phyloP scores from a whole-genome alignment of 2,888 invertebrate species.

The Chirona hameri region DNA sequence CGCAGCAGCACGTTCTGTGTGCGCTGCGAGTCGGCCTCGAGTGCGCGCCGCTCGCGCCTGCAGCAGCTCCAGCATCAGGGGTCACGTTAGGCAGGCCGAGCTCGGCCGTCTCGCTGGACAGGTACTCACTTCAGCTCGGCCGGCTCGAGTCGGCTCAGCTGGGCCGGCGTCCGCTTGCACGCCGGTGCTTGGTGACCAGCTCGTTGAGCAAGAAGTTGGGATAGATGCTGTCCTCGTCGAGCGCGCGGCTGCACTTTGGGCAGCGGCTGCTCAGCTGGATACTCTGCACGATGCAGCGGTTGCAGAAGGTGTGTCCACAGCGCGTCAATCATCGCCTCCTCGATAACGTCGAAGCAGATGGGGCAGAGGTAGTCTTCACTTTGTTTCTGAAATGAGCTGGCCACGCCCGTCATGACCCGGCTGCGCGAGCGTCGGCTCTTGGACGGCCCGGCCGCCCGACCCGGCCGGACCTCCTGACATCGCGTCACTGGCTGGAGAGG shows the following conservation, averaged over 20 bases:
- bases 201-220: constrained; percentile 84
- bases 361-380: constrained; percentile 58
- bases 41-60: constrained; percentile 70
- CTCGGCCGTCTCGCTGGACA: constrained; percentile 51
- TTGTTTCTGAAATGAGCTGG: constrained; percentile 37
- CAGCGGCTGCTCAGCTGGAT: constrained; percentile 66
- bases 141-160: constrained; percentile 36
- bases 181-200: constrained; percentile 64
- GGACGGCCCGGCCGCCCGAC: constrained; percentile 29
- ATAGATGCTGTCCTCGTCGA: constrained; percentile 65
- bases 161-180: constrained; percentile 32
- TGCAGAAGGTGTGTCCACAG: constrained; percentile 91
- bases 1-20: constrained; percentile 76
- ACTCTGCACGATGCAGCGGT: constrained; percentile 68
- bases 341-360: constrained; percentile 82
- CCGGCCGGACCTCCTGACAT: constrained; percentile 30
- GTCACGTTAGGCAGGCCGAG: constrained; percentile 79
- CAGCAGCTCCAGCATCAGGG: constrained; percentile 74
- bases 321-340: constrained; percentile 85
- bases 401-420: constrained; percentile 37
- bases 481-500: neutral
- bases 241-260: constrained; percentile 73
- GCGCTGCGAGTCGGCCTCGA: constrained; percentile 74
- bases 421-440: constrained; percentile 22
- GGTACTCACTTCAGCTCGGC: constrained; percentile 41